phyloP scores from a whole-genome alignment of 1,140 invertebrate genomes.

The Galleria mellonella region DNA sequence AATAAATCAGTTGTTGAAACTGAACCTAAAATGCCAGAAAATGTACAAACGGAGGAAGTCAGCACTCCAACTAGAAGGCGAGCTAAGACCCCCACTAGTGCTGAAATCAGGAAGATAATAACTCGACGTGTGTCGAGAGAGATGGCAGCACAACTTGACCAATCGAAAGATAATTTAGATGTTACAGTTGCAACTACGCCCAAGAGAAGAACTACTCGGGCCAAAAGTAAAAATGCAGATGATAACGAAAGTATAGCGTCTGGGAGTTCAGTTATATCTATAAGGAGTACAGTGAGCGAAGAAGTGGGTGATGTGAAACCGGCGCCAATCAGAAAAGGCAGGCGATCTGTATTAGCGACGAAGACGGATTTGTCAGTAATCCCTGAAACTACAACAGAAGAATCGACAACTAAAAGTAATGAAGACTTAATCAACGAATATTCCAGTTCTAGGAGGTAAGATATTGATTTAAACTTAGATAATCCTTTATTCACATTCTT shows the following conservation, averaged over 20 bases:
- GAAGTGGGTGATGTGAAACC: constrained; percentile 20
- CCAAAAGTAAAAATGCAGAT: constrained; percentile 44
- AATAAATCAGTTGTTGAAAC: constrained; percentile 24
- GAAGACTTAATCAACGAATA: constrained; percentile 34
- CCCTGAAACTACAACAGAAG: constrained; percentile 48
- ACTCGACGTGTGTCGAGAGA: constrained; percentile 50
- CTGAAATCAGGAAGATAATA: constrained; percentile 46
- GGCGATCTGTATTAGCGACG: constrained; percentile 35
- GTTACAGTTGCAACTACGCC: constrained; percentile 33
- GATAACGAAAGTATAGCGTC: constrained; percentile 45
- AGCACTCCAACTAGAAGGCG: constrained; percentile 25
- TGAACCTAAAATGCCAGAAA: constrained; percentile 29
- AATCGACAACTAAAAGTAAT: constrained; percentile 16
- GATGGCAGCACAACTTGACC: constrained; percentile 32
- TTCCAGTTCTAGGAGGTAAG: constrained; percentile 44
- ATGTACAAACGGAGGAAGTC: constrained; percentile 1
- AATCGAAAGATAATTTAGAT: constrained; percentile 22
- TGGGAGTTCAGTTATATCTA: constrained; percentile 37
- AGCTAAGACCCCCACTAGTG: constrained; percentile 35
- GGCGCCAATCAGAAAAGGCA: constrained; percentile 36
- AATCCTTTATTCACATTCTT: no score
- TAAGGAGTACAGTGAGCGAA: constrained; percentile 35
- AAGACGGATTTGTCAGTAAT: constrained; percentile 68
- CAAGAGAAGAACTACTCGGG: constrained; percentile 32
- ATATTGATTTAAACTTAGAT: constrained; percentile 5